phyloP scores from a whole-genome alignment of 30 jellyfish, hydroid and myxozoan genomes.

The Aurelia aurita region DNA sequence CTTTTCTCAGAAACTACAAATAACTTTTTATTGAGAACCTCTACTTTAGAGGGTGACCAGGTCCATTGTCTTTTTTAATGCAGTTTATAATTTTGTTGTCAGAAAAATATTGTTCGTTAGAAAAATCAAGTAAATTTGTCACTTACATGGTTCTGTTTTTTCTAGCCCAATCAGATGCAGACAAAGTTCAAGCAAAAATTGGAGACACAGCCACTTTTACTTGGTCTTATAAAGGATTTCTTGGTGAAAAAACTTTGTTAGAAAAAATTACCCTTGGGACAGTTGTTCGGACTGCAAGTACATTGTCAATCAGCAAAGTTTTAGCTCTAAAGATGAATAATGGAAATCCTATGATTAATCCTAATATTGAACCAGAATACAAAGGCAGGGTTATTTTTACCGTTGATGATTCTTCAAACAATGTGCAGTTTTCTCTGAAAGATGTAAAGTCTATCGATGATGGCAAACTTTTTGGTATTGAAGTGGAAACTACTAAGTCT shows the following conservation, averaged over 20 bases:
- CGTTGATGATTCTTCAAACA: not conserved
- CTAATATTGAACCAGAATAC: conserved; percentile 3
- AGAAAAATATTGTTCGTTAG: too few relatives aligned
- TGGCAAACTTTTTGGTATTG: conserved; percentile 2
- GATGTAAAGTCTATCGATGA: conserved; percentile 11
- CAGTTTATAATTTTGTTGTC: too few relatives aligned
- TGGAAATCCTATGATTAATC: conserved; percentile 1
- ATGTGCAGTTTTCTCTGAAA: conserved; percentile 9
- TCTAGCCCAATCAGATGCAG: not conserved
- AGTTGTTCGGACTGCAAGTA: too few relatives aligned
- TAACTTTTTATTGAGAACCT: too few relatives aligned
- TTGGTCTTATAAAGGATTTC: not conserved
- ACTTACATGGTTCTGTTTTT: not conserved
- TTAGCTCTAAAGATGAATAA: not conserved
- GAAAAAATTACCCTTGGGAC: not conserved
- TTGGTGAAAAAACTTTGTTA: not conserved
- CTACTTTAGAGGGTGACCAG: too few relatives aligned
- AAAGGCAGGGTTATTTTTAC: conserved; percentile 6
- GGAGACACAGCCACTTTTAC: conserved; percentile 50
- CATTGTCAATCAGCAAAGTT: not conserved
- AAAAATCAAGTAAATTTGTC: too few relatives aligned
- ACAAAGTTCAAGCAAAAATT: conserved; percentile 14
- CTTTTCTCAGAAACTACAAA: too few relatives aligned
- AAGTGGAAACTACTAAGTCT: not conserved
- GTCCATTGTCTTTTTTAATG: too few relatives aligned